phyloP scores from a whole-genome alignment of 2,797 vertebrate species.

The Melanotaenia trifasciata region DNA sequence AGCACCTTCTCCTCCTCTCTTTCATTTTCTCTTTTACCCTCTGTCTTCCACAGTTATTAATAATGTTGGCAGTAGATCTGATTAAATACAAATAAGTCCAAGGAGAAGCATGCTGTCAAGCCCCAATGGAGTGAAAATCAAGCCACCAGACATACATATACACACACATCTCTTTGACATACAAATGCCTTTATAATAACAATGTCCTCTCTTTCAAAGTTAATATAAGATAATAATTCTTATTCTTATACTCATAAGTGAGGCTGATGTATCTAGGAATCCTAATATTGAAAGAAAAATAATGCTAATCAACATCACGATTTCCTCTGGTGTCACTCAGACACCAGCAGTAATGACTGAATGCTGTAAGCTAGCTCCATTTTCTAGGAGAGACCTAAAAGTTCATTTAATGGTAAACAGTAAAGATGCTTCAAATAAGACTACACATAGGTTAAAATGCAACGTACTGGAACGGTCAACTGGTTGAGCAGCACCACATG shows the following conservation, averaged over 20 bases:
- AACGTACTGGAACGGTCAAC: background rate
- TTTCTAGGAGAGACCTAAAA: background rate
- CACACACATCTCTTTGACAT: background rate
- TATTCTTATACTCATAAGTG: background rate
- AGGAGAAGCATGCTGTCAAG: conserved; percentile 39
- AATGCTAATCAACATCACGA: background rate
- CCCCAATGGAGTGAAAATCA: conserved; percentile 29
- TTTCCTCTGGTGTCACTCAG: background rate
- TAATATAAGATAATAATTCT: conserved; percentile 9
- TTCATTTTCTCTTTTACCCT: conserved; percentile 60
- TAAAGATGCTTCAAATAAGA: background rate
- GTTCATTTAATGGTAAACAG: background rate
- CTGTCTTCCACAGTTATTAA: conserved; percentile 73
- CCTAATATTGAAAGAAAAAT: background rate
- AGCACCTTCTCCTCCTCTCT: conserved; percentile 58
- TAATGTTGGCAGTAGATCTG: conserved; percentile 74
- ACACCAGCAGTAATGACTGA: background rate
- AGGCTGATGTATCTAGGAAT: background rate
- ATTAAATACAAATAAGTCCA: conserved; percentile 70
- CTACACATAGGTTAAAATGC: background rate
- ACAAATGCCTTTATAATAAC: background rate
- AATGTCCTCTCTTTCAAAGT: conserved; percentile 4
- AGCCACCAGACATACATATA: conserved; percentile 14
- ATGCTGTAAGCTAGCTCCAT: background rate
- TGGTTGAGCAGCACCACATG: background rate